These are phyloP conservation scores for Drosophila tani DNA, from an alignment of 1,140 invertebrate genomes.

Conservation along the genomic window DNA sequence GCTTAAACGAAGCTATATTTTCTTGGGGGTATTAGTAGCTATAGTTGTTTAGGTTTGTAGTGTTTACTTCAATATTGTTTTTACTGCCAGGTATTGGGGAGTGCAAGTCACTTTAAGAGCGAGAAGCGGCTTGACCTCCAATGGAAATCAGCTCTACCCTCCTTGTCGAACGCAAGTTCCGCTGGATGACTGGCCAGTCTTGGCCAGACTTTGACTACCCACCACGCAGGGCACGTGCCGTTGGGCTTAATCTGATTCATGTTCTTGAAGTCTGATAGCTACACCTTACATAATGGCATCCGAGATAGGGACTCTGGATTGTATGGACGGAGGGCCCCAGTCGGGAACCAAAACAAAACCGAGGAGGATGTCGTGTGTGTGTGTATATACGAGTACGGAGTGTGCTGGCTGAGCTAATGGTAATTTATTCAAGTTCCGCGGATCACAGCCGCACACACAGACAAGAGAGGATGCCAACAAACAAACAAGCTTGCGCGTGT, in stretches of 20 bases:
- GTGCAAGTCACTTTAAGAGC: conserved; percentile 1
- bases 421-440: conserved; percentile 15
- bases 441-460: conserved; percentile 7
- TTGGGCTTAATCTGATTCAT: conserved; percentile 29
- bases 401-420: background rate
- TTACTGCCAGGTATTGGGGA: background rate
- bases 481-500: conserved; percentile 19
- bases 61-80: background rate
- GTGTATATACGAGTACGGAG: conserved; percentile 5
- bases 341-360: conserved; percentile 26
- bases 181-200: conserved; percentile 32
- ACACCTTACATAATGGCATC: conserved; percentile 24
- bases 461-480: conserved; percentile 30
- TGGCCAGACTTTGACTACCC: conserved; percentile 17
- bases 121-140: conserved; percentile 14
- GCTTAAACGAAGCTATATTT: no score
- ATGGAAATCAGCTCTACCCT: background rate
- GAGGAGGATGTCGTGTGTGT: conserved; percentile 1
- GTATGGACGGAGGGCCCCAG: background rate
- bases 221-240: conserved; percentile 17
- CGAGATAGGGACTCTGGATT: conserved; percentile 9
- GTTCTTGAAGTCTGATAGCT: conserved; percentile 18
- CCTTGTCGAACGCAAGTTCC: background rate
- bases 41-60: background rate
- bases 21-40: background rate